phyloP scores from a whole-genome alignment of 2,888 invertebrate species.

The Uloborus plumipes region DNA sequence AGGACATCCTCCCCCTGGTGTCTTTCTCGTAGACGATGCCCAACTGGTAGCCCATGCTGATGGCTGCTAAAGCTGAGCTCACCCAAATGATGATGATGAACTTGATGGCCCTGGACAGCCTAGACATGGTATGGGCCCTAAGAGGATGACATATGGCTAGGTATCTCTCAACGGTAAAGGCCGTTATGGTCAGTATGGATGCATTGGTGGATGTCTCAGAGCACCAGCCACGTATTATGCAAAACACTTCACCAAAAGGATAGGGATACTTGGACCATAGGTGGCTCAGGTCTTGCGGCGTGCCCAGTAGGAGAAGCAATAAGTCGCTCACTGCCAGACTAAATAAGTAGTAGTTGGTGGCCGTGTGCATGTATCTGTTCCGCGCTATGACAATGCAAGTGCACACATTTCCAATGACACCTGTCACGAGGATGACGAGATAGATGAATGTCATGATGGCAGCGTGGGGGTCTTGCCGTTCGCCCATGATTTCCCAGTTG shows the following conservation, averaged over 20 bases:
- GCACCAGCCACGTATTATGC: slow-evolving; percentile 82
- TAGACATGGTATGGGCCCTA: slow-evolving; percentile 71
- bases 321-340: slow-evolving; percentile 86
- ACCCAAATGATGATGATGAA: slow-evolving; percentile 87
- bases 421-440: slow-evolving; percentile 79
- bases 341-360: slow-evolving; percentile 87
- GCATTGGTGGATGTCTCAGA: slow-evolving; percentile 85
- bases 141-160: slow-evolving; percentile 90
- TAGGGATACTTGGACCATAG: slow-evolving; percentile 71
- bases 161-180: slow-evolving; percentile 89
- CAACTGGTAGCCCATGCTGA: slow-evolving; percentile 77
- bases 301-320: slow-evolving; percentile 82
- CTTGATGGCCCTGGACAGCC: slow-evolving; percentile 82
- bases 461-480: slow-evolving; percentile 61
- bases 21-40: slow-evolving; percentile 74
- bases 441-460: slow-evolving; percentile 78
- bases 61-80: slow-evolving; percentile 76
- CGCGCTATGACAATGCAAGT: slow-evolving; percentile 84
- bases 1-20: neutral
- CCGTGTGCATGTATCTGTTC: slow-evolving; percentile 86
- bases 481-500: slow-evolving; percentile 37
- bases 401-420: slow-evolving; percentile 81
- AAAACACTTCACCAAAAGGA: slow-evolving; percentile 81
- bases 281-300: slow-evolving; percentile 82
- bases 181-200: slow-evolving; percentile 85